Evolutionary conservation across 2,888 invertebrate genomes (phyloP), one percentile per base, ranked within the genome.

Genomic region (Drosophila mettleri): DNA sequence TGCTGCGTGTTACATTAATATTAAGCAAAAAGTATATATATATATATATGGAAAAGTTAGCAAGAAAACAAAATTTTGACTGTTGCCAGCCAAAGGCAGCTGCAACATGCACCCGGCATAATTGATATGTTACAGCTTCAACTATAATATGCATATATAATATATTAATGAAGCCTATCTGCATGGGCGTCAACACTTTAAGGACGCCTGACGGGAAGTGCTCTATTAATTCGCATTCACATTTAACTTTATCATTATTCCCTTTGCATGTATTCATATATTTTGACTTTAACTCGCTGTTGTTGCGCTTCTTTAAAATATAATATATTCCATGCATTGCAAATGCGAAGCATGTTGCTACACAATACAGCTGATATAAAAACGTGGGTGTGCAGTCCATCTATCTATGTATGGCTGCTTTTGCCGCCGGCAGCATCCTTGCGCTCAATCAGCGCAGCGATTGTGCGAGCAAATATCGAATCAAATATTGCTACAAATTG

Each of bases 301-400:
- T 54, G 54, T 51, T 66, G 36, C n/a, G 14, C 31, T 8, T 20
- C 9, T 31, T 33, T 12, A 75, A 69, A 62, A 83, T 71, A 64
- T 71, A 83, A 84, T 79, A 72, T 86, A 83, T 83, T 86, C 83
- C 83, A 86, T 83, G 86, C 83, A 83, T 83, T 69, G 27, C 74
- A 84, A 83, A 79, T 76, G 69, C 60, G 51, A 14, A 38, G 52
- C 52, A 33, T 45, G 51, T 24, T 53, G 46, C 8, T 43, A 33
- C n/a, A 27, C 34, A 38, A 59, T 20, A 66, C 34, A 39, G 48
- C 36, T 49, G 54, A 38, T 39, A 27, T 58, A 24, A 20, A n/a
- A 36, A 6, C 18, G 49, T 60, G 20, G 53, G 38, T 34, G 53
- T 49, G n/a, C 36, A 29, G 24, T 31, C 39, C 24, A 9, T 46